Evolutionary conservation across 2,888 invertebrate species (phyloP).

Genomic region (Apotomis capreana): DNA sequence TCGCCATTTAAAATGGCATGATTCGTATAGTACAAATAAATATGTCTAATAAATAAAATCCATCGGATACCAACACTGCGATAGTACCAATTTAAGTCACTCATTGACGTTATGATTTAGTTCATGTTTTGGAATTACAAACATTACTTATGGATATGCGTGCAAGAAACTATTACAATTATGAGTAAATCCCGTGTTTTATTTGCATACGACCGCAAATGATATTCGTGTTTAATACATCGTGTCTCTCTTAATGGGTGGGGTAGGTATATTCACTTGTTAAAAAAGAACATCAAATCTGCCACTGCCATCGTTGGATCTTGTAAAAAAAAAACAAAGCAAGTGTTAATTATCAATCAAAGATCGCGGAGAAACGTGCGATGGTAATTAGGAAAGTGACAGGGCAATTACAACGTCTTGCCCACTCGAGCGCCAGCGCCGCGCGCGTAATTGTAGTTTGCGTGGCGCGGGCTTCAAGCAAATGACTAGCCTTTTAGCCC

Average conservation of each 20-base stretch:
- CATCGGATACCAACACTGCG: no score
- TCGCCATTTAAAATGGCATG: no score
- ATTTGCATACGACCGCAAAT: slow-evolving; percentile 14
- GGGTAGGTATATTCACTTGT: neutral
- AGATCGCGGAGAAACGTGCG: slow-evolving; percentile 70
- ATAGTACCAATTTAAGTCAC: no score
- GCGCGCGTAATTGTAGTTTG: slow-evolving; percentile 33
- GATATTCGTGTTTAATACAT: slow-evolving; percentile 12
- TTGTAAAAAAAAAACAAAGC: slow-evolving; percentile 49
- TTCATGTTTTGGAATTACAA: neutral
- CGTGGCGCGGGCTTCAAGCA: no score
- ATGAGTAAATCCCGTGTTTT: slow-evolving; percentile 3
- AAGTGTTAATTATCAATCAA: slow-evolving; percentile 66
- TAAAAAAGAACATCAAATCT: slow-evolving; percentile 22
- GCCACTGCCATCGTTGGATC: slow-evolving; percentile 24
- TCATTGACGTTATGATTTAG: no score
- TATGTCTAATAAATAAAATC: no score
- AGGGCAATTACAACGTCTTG: slow-evolving; percentile 69
- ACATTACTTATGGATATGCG: slow-evolving; percentile 6
- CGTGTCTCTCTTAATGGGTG: slow-evolving; percentile 4
- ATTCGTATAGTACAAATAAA: no score
- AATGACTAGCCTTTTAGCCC: no score
- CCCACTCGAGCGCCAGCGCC: slow-evolving; percentile 52
- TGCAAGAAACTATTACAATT: slow-evolving; percentile 6
- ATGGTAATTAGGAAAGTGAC: slow-evolving; percentile 78